Conservation (phyloP, 1,140 invertebrate species). For the Lepeophtheirus salmonis region DNA sequence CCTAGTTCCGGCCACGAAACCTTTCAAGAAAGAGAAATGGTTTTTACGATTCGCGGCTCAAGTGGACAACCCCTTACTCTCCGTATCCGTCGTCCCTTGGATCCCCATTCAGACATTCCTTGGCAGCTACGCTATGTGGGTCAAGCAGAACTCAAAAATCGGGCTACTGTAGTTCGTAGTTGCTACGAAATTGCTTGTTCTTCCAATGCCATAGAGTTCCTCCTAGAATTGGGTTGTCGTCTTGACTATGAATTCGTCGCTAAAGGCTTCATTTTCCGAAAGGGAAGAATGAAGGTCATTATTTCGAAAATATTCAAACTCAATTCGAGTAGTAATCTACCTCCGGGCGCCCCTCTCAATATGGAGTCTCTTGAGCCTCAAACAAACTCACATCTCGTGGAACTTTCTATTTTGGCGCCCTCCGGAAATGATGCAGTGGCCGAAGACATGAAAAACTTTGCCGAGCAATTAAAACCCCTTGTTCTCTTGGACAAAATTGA, state of each 20-base stretch:
- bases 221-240: constrained; percentile 71
- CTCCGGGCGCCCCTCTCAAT: not conserved
- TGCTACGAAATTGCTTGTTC: constrained; percentile 80
- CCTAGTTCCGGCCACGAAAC: constrained; percentile 53
- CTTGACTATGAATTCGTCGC: constrained; percentile 87
- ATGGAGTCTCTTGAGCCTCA: constrained; percentile 56
- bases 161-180: constrained; percentile 68
- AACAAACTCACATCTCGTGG: constrained; percentile 78
- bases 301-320: constrained; percentile 81
- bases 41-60: constrained; percentile 25
- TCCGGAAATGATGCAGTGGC: constrained; percentile 80
- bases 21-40: constrained; percentile 60
- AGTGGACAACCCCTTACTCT: constrained; percentile 18
- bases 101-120: constrained; percentile 48
- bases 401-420: constrained; percentile 78
- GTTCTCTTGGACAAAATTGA: constrained; percentile 78
- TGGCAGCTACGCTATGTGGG: constrained; percentile 46
- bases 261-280: constrained; percentile 84
- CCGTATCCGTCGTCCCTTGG: constrained; percentile 31
- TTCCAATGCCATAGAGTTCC: constrained; percentile 68
- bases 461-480: constrained; percentile 77
- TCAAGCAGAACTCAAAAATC: constrained; percentile 46
- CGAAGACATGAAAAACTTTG: constrained; percentile 85
- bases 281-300: constrained; percentile 89
- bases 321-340: too few species aligned